Base-by-base conservation (phyloP, 1,140 invertebrate genomes). In the Colletes latitarsis region DNA sequence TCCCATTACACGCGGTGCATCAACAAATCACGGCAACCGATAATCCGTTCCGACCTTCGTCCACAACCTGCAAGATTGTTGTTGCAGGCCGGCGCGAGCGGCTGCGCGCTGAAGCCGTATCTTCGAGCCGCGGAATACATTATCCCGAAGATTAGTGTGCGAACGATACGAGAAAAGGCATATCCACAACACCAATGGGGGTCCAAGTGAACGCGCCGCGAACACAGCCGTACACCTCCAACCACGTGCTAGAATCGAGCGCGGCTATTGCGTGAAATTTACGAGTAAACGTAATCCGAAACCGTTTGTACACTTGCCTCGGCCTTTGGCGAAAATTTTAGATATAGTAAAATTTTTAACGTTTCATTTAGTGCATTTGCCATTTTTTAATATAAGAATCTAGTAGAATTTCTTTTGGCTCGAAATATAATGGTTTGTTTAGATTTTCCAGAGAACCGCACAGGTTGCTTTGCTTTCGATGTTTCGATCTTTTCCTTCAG, bases 121-220 rank as follows among this genome's bases (percentile, higher is more conserved):
- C 85, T 86, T 84, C 78, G 75, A 77, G 67, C 58, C 58, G 78
- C 74, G 73, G 88, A 89, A 89, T 89, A 89, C 82, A 89, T 89
- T 89, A 89, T 84, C 84, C 69, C 72, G 83, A 88, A 90, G 89
- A 89, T 90, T 88, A 88, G 88, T 89, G 89, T 90, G 89, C 87
- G 87, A 90, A 88, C 86, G 86, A 82, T 85, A 89, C 80, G 73
- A 83, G 84, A 87, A 70, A 81, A 85, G 84, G 75, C 76, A 86
- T 30, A 30, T 67, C 84, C 71, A 58, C 81, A 74, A 58, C 84
- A 79, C 58, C 73, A 73, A 67, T 17, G 70, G 69, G 82, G 82
- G 82, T 83, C 70, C 81, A 53, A 75, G 77, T 58, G 77, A 81
- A 80, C 55, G 68, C 62, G 55, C 71, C 73, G 67, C 69, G 73